These are phyloP conservation scores for Gymnoscopelus braueri DNA, from an alignment of 2,797 vertebrate genomes.

Conservation along the genomic window DNA sequence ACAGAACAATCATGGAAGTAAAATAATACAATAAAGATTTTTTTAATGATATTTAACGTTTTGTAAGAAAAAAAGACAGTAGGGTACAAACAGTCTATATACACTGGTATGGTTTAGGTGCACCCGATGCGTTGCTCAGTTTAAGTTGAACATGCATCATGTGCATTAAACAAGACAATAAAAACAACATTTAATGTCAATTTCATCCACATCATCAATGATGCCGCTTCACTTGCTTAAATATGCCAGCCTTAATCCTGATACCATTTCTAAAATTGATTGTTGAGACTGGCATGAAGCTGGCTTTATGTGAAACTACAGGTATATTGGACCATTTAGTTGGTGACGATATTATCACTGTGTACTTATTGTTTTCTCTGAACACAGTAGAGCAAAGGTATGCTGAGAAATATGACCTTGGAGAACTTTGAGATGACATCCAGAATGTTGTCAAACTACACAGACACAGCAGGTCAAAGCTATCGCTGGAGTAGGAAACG, in stretches of 20 bases:
- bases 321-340: too few relatives aligned
- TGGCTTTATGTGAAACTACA: too few relatives aligned
- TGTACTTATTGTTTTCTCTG: too few relatives aligned
- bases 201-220: background rate
- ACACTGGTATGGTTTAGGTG: slow-evolving; percentile 9
- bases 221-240: background rate
- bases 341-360: too few relatives aligned
- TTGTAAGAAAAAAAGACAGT: slow-evolving; percentile 27
- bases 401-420: too few relatives aligned
- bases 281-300: background rate
- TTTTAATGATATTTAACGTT: background rate
- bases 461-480: too few relatives aligned
- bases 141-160: background rate
- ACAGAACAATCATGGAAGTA: background rate
- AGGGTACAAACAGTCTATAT: slow-evolving; percentile 17
- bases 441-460: too few relatives aligned
- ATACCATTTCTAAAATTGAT: slow-evolving; percentile 8
- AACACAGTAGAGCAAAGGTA: too few relatives aligned
- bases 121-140: slow-evolving; percentile 1
- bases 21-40: background rate
- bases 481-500: too few relatives aligned
- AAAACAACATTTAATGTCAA: too few relatives aligned
- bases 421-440: too few relatives aligned
- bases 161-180: background rate
- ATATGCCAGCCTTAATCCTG: background rate